These are phyloP conservation scores for Diplodus sargus DNA, from an alignment of 2,797 vertebrate genomes.

Conservation along the genomic window DNA sequence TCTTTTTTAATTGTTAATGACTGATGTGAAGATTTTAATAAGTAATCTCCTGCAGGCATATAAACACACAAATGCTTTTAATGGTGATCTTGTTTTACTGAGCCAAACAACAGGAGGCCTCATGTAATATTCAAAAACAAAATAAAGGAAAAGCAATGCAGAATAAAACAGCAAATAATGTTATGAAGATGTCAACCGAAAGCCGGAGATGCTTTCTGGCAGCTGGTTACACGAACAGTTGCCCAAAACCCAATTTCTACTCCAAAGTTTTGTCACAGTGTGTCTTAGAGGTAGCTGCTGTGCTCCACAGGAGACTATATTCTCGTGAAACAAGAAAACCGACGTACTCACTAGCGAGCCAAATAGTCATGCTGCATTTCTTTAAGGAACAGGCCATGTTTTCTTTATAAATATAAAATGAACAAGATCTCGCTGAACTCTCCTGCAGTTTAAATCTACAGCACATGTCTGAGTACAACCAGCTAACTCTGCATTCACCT, in stretches of 20 bases:
- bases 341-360: constrained; percentile 39
- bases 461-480: constrained; percentile 28
- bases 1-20: constrained; percentile 75
- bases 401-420: constrained; percentile 70
- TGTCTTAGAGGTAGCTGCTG: constrained; percentile 62
- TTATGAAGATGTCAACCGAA: constrained; percentile 53
- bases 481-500: constrained; percentile 13
- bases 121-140: constrained; percentile 77
- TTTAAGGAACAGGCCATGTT: constrained; percentile 46
- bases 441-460: constrained; percentile 36
- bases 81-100: constrained; percentile 68
- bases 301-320: constrained; percentile 63
- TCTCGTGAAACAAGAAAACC: constrained; percentile 59
- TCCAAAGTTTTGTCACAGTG: constrained; percentile 67
- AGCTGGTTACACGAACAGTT: constrained; percentile 40
- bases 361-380: constrained; percentile 54
- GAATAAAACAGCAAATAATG: constrained; percentile 59
- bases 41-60: constrained; percentile 79
- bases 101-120: constrained; percentile 71
- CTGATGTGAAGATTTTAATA: constrained; percentile 77
- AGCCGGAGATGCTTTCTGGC: constrained; percentile 61
- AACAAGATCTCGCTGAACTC: constrained; percentile 59
- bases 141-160: constrained; percentile 51
- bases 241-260: constrained; percentile 67
- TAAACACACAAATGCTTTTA: constrained; percentile 87